Evolutionary conservation across 2,113 vertebrate species (phyloP).

Genomic region (Eulemur rufifrons): DNA sequence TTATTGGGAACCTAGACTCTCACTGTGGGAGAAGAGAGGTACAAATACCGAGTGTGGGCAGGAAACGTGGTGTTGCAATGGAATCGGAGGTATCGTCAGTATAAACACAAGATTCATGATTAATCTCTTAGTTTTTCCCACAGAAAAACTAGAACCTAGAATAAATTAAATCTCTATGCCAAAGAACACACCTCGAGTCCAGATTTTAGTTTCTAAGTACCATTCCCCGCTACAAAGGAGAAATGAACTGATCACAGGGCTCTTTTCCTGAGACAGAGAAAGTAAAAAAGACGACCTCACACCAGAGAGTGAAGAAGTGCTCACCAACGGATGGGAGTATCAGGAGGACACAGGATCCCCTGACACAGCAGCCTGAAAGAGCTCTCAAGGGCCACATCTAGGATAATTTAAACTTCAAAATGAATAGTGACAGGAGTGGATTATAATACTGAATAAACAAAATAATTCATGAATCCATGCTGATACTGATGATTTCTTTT

Average conservation of each 20-base stretch:
- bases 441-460: neutral
- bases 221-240: neutral
- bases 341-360: neutral
- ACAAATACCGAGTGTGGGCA: neutral
- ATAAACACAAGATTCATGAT: neutral
- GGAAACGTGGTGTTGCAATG: neutral
- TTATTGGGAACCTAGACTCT: neutral
- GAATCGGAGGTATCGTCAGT: neutral
- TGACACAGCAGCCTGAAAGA: neutral
- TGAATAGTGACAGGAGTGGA: neutral
- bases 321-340: neutral
- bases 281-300: neutral
- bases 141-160: neutral
- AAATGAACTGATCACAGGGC: neutral
- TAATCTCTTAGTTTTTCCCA: neutral
- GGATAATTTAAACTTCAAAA: neutral
- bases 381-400: neutral
- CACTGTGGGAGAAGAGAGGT: neutral
- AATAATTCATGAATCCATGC: neutral
- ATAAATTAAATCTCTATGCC: neutral
- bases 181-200: neutral
- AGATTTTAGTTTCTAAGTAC: neutral
- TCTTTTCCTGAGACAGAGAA: neutral
- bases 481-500: neutral
- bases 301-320: neutral